Evolutionary conservation across 92 coral and sea anemone genomes (phyloP).

Genomic region (Montipora capitata): DNA sequence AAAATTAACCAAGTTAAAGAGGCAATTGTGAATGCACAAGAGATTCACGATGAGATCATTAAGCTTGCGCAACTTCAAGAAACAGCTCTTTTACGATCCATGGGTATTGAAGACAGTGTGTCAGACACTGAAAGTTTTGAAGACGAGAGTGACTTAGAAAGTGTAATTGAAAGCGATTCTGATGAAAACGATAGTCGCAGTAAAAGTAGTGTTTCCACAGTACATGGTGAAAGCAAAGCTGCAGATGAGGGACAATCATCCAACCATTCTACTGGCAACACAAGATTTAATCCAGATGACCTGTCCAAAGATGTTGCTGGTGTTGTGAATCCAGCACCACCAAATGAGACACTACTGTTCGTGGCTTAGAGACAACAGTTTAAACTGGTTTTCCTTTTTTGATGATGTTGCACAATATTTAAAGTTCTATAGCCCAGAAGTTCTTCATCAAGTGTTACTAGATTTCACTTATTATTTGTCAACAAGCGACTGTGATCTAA

Average conservation of each 20-base stretch:
- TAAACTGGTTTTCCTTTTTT: background rate
- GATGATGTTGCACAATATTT: background rate
- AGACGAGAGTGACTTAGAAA: background rate
- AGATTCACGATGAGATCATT: background rate
- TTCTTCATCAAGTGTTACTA: background rate
- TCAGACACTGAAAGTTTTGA: background rate
- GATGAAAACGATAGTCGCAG: too few relatives aligned
- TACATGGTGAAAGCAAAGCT: too few relatives aligned
- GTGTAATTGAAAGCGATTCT: background rate
- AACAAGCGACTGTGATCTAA: background rate
- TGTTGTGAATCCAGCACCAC: constrained; percentile 7
- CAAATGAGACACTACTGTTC: background rate
- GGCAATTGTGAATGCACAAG: background rate
- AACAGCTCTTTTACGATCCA: background rate
- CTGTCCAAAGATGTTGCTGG: background rate
- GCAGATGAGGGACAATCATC: background rate
- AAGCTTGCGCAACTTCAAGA: background rate
- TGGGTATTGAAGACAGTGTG: background rate
- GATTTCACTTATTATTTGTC: background rate
- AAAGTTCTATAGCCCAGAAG: background rate
- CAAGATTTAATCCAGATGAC: constrained; percentile 20
- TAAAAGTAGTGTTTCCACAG: too few relatives aligned
- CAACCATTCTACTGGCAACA: background rate
- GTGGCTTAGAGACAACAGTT: background rate
- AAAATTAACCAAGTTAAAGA: background rate